Evolutionary conservation across 2,797 vertebrate species (phyloP), one percentile per base, ranked within the genome.

Genomic region (Allobates femoralis): DNA sequence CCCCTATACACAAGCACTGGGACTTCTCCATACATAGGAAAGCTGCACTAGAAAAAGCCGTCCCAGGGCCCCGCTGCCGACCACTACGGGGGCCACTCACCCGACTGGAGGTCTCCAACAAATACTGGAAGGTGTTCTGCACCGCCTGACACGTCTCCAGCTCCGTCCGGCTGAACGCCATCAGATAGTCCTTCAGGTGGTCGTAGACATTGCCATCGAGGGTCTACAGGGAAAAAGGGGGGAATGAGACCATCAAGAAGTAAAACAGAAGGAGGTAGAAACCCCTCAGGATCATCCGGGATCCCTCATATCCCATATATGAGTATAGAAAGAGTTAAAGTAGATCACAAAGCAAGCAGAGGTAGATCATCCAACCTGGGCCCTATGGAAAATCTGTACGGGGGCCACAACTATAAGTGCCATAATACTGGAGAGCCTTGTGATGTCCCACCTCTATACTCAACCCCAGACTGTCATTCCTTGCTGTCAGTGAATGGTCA

Each of bases 141-240:
- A 97, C 94, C 86, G 97, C 96, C 92, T 98, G 97, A 86, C 97
- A 98, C 6, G 96, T 95, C 91, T 99, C 98, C 86, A 99, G 94
- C 86, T 99, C 98, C 21, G 97, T 98, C 81, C 95, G 96, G 94
- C 96, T 98, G 93, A 99, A 96, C 58, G 96, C 95, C 91, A 98
- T 96, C 92, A 99, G 95, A 93, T 99, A 99, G 92, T 99, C 98
- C 92, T 99, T 99, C 62, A 98, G 96, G 62, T 99, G 98, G 89
- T 98, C 97, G 30, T 97, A 98, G 32, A 99, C 94, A 87, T 96
- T 97, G 82, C 98, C 98, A 87, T 99, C 98, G 82, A 99, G 95
- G 89, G 95, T 96, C 98, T 99, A 79, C 0, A 82, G 0, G 26
- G 86, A 50, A 2, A 69, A 82, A 83, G 50, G 88, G 26, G 53